Percentiles rank a stretch among this genome's conserved stretches.
These are phyloP conservation scores for Heliornis fulica DNA, from an alignment of 2,113 vertebrate species.

Conservation along the genomic window DNA sequence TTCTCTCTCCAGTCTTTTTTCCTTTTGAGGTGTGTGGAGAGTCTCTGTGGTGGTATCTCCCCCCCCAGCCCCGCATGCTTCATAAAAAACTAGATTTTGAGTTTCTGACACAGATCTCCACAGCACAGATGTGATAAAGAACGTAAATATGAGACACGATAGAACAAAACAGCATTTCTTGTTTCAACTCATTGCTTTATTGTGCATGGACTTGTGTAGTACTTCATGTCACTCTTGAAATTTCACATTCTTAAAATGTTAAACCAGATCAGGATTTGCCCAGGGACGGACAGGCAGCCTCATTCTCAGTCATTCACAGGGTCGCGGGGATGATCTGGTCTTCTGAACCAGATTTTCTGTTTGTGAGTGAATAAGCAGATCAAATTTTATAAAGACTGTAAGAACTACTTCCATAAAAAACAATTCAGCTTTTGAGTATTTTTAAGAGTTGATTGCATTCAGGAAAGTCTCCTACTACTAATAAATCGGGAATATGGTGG, in stretches of 20 bases:
- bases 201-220: accelerated
- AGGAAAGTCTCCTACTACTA: background rate
- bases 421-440: background rate
- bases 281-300: background rate
- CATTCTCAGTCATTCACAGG: background rate
- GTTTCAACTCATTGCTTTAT: background rate
- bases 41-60: background rate
- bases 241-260: background rate
- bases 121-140: background rate
- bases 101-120: background rate
- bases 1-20: background rate
- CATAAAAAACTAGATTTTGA: background rate
- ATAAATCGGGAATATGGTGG: background rate
- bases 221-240: background rate
- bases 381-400: background rate
- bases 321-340: background rate
- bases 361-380: background rate
- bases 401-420: background rate
- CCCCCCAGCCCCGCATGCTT: background rate
- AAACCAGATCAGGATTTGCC: background rate
- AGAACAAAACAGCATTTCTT: background rate
- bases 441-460: background rate
- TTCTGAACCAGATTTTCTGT: background rate
- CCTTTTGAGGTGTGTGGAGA: background rate
- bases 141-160: background rate